Conservation (phyloP, 2,113 vertebrate genomes). For the Lamprologus sp. region DNA sequence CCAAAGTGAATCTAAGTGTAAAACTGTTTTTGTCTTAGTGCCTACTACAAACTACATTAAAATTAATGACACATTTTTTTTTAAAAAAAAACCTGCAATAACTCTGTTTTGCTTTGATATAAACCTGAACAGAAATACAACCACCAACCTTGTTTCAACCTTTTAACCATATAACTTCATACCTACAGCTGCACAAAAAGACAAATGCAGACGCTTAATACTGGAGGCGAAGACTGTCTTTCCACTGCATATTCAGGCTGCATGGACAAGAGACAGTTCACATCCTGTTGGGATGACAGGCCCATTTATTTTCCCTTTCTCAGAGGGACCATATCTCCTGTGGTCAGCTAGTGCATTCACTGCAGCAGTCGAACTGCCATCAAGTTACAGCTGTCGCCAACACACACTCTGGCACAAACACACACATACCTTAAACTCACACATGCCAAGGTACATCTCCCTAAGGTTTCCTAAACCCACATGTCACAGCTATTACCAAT, state of each 20-base stretch:
- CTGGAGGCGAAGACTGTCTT: conserved; percentile 26
- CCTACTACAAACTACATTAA: neutral
- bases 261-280: conserved; percentile 51
- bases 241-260: neutral
- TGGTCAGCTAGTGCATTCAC: conserved; percentile 37
- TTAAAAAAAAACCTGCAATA: accelerated
- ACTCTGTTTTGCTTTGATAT: neutral
- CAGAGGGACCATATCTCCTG: conserved; percentile 52
- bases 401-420: neutral
- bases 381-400: conserved; percentile 22
- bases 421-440: neutral
- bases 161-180: neutral
- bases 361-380: conserved; percentile 24
- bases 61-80: neutral
- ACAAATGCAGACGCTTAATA: neutral
- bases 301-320: conserved; percentile 63
- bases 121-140: neutral
- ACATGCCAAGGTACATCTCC: neutral
- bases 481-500: conserved; percentile 52
- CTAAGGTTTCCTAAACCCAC: conserved; percentile 16
- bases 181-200: neutral
- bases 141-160: neutral
- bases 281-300: conserved; percentile 60
- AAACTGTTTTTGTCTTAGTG: neutral
- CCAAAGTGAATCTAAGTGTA: neutral